Percentiles rank a stretch among this genome's conserved stretches.
These are phyloP conservation scores for Anthopleura sola DNA, from an alignment of 64 coral and sea anemone species.

Conservation along the genomic window DNA sequence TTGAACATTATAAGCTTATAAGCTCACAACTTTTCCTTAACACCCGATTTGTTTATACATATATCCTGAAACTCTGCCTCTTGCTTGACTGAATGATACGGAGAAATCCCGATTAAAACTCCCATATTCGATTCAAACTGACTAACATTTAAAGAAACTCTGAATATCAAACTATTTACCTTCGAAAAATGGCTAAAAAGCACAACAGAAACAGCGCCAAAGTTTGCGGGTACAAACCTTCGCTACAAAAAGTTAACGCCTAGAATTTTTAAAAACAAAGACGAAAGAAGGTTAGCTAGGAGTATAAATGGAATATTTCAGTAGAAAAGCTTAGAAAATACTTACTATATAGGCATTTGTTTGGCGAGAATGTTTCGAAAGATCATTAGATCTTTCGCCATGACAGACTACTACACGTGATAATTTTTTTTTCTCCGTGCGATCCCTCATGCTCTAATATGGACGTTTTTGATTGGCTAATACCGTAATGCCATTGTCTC, in stretches of 20 bases:
- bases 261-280: not conserved
- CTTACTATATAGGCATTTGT: not conserved
- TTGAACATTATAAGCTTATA: not conserved
- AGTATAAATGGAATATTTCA: not conserved
- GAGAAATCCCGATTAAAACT: not conserved
- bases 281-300: not conserved
- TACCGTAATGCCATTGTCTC: not conserved
- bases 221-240: slow-evolving; percentile 3
- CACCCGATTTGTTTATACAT: not conserved
- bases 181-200: not conserved
- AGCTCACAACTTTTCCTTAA: not conserved
- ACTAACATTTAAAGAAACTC: not conserved
- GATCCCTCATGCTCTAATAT: not conserved
- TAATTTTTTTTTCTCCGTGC: not conserved
- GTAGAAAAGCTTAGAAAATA: not conserved
- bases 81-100: not conserved
- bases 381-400: not conserved
- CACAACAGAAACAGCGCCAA: not conserved
- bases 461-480: not conserved
- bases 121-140: not conserved
- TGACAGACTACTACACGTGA: slow-evolving; percentile 9
- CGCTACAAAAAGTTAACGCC: not conserved
- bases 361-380: not conserved
- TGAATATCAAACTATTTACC: not conserved
- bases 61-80: not conserved